A percentile compares a stretch with the other conserved stretches of the same genome.
These are phyloP conservation scores for Myiopsitta monachus DNA, from an alignment of 2,113 vertebrate genomes.

Conservation along the genomic window DNA sequence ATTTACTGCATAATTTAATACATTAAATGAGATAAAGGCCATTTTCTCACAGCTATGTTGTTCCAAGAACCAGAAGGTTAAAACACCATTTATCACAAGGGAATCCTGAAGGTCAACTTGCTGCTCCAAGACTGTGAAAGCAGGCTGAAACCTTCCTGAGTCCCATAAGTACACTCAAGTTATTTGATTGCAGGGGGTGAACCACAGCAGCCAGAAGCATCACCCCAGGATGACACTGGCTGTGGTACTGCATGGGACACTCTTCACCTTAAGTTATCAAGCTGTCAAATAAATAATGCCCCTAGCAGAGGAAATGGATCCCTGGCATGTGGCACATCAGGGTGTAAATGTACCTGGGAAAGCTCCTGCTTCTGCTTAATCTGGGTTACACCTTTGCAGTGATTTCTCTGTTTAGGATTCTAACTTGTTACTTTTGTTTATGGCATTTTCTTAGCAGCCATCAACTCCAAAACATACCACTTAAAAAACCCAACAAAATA, in stretches of 20 bases:
- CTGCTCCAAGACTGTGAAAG: neutral
- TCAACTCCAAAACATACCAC: neutral
- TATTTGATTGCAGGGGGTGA: neutral
- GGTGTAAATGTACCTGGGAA: neutral
- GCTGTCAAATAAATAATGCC: neutral
- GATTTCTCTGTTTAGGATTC: neutral
- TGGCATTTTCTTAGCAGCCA: neutral
- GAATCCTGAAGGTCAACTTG: neutral
- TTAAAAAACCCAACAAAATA: neutral
- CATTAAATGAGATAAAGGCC: neutral
- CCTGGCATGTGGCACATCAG: neutral
- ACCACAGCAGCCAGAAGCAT: neutral
- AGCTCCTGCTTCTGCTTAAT: neutral
- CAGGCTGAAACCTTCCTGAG: neutral
- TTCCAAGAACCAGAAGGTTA: neutral
- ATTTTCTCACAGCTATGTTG: neutral
- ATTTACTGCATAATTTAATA: neutral
- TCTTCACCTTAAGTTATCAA: neutral
- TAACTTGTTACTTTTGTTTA: neutral
- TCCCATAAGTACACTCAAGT: neutral
- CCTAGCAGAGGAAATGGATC: neutral
- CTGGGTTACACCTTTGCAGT: rapidly evolving
- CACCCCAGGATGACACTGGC: neutral
- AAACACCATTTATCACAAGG: neutral
- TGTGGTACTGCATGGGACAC: neutral